A percentile compares a stretch with the other conserved stretches of the same genome.
Evolutionary conservation across 2,888 invertebrate genomes (phyloP).

Genomic region (Patella ulyssiponensis): DNA sequence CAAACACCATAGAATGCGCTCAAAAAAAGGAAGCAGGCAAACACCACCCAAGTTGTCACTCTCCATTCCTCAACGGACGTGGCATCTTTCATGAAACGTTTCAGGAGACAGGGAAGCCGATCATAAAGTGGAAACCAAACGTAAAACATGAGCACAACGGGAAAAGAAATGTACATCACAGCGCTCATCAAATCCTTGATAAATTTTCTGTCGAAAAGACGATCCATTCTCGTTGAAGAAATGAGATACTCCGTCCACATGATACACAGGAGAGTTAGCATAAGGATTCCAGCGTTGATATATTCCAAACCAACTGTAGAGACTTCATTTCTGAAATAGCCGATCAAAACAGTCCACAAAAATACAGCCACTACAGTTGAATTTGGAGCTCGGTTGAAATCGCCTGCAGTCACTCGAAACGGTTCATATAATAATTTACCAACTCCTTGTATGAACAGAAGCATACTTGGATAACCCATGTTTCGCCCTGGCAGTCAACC

Average conservation of each 20-base stretch:
- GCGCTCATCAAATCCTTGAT: constrained; percentile 13
- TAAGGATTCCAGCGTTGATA: constrained; percentile 4
- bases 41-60: constrained; percentile 3
- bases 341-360: constrained; percentile 16
- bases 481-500: no score
- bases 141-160: constrained; percentile 19
- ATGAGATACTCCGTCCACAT: constrained; percentile 14
- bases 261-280: constrained; percentile 6
- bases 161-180: constrained; percentile 12
- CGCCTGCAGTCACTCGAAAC: constrained; percentile 14
- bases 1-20: constrained; percentile 7
- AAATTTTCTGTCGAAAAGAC: constrained; percentile 6
- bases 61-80: not conserved
- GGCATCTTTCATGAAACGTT: not conserved
- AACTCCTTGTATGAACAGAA: not conserved
- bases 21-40: constrained; percentile 9
- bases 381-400: constrained; percentile 12
- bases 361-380: constrained; percentile 14
- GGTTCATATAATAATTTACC: constrained; percentile 18
- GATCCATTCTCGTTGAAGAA: constrained; percentile 10
- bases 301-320: constrained; percentile 4
- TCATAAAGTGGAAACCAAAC: constrained; percentile 20
- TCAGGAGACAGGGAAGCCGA: constrained; percentile 16
- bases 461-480: not conserved
- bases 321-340: constrained; percentile 20